Percentiles rank a stretch among this genome's conserved stretches.
Conservation (phyloP, 35 echinoderm and acorn worm species). For the Holothuria glaberrima region DNA sequence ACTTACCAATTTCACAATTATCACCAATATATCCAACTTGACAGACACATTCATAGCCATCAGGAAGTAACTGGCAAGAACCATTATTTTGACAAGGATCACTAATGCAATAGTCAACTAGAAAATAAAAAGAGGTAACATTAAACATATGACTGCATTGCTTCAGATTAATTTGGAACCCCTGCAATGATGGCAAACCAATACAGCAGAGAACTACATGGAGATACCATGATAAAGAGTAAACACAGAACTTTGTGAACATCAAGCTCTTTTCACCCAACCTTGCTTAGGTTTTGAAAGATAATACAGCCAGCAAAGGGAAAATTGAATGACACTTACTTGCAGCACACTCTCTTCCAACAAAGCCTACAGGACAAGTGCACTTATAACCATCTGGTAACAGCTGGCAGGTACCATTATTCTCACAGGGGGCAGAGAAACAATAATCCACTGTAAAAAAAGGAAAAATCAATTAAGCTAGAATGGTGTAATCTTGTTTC, state of each 20-base stretch:
- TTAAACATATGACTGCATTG: no score
- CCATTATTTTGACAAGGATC: conserved; percentile 77
- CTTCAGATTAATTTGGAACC: no score
- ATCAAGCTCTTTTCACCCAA: no score
- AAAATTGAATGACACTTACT: conserved; percentile 44
- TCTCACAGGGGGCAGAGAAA: conserved; percentile 66
- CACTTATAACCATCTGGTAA: conserved; percentile 65
- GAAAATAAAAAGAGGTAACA: conserved; percentile 6
- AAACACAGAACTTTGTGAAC: no score
- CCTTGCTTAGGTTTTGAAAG: neutral
- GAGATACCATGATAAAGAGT: no score
- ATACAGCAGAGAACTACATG: no score
- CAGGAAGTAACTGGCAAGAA: conserved; percentile 54
- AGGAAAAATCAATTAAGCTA: neutral
- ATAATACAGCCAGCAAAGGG: neutral
- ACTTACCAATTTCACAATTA: conserved; percentile 70
- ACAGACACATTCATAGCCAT: conserved; percentile 79
- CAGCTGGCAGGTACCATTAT: conserved; percentile 80
- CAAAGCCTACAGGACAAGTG: conserved; percentile 64
- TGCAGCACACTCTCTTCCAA: conserved; percentile 52
- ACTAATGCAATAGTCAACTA: conserved; percentile 87
- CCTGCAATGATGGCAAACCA: no score
- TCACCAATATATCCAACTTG: conserved; percentile 63
- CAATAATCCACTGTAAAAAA: conserved; percentile 52
- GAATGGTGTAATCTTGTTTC: no score